Conservation (phyloP, 2,797 vertebrate species). For the Peromyscus eremicus region DNA sequence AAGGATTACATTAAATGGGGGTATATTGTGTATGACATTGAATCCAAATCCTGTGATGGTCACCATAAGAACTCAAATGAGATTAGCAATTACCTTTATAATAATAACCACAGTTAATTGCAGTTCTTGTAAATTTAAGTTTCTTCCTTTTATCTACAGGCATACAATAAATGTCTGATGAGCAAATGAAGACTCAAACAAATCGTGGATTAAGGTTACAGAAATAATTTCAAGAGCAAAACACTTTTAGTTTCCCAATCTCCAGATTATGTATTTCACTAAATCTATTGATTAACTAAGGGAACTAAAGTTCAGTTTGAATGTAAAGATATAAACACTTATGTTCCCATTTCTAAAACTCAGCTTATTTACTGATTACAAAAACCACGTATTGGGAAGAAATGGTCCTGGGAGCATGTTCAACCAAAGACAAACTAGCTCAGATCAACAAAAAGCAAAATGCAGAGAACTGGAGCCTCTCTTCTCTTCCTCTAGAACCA, state of each 20-base stretch:
- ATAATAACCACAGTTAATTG: neutral
- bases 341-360: conserved; percentile 51
- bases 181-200: neutral
- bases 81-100: neutral
- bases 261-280: neutral
- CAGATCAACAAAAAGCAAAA: neutral
- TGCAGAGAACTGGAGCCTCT: neutral
- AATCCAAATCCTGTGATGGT: neutral
- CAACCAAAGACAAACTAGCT: conserved; percentile 2
- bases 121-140: neutral
- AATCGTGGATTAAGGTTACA: neutral
- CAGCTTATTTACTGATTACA: conserved; percentile 24
- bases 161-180: neutral
- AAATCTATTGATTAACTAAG: conserved; percentile 5
- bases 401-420: neutral
- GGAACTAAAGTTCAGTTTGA: neutral
- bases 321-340: conserved; percentile 54
- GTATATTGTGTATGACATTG: neutral
- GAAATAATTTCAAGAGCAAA: neutral
- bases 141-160: neutral
- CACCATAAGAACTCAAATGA: neutral
- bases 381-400: conserved; percentile 36
- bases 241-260: neutral
- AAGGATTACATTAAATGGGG: neutral
- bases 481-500: neutral